phyloP scores from a whole-genome alignment of 2,888 invertebrate species.

The Biston betularia region DNA sequence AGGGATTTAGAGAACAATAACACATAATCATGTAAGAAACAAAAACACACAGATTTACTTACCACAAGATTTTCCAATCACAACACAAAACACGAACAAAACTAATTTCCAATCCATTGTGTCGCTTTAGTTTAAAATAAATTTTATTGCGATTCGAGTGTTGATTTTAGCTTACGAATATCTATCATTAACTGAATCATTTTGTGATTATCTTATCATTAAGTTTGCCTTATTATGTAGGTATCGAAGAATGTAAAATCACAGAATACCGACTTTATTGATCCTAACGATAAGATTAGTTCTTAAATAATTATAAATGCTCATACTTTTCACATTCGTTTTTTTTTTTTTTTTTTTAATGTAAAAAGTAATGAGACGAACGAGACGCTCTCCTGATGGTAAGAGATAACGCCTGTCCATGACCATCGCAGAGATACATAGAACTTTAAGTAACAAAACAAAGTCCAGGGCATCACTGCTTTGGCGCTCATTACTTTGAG shows the following conservation, averaged over 20 bases:
- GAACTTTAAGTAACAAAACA: no score
- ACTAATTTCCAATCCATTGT: conserved; percentile 57
- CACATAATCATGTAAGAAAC: neutral
- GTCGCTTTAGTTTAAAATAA: conserved; percentile 28
- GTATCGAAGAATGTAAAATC: conserved; percentile 20
- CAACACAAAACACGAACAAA: conserved; percentile 59
- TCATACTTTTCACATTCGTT: neutral
- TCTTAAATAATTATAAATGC: neutral
- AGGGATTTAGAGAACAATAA: no score
- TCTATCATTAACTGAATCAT: conserved; percentile 20
- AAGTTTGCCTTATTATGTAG: conserved; percentile 7
- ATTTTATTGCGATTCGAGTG: conserved; percentile 28
- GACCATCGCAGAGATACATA: no score
- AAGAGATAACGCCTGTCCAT: no score
- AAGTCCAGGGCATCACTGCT: no score
- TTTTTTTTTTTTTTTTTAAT: no score
- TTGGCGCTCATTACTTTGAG: no score
- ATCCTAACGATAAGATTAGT: conserved; percentile 8
- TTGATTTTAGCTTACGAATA: conserved; percentile 18
- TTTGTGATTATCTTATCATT: conserved; percentile 31
- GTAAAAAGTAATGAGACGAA: no score
- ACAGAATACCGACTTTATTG: conserved; percentile 21
- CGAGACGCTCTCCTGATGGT: no score
- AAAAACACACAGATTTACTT: conserved; percentile 29
- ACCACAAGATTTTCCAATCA: conserved; percentile 63